A percentile compares a stretch with the other conserved stretches of the same genome.
These are phyloP conservation scores for Varanus komodoensis DNA, from an alignment of 2,113 vertebrate species.

Conservation along the genomic window DNA sequence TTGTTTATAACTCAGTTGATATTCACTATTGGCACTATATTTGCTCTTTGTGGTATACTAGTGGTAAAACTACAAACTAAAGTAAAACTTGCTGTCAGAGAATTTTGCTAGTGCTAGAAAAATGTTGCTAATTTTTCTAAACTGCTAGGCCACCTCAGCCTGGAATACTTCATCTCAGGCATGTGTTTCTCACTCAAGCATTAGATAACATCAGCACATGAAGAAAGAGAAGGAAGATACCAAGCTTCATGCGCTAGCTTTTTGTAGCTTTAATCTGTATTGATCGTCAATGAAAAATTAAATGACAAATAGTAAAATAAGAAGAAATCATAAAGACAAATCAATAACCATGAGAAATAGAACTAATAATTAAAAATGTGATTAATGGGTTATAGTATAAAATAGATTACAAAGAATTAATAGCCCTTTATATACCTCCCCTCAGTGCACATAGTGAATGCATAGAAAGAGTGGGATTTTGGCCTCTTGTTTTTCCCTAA, in stretches of 20 bases:
- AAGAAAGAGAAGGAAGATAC: not conserved
- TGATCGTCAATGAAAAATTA: not conserved
- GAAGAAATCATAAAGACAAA: not conserved
- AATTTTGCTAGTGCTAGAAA: not conserved
- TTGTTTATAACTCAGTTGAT: not conserved
- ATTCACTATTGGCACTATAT: not conserved
- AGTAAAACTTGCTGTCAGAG: not conserved
- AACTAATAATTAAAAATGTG: not conserved
- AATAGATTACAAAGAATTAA: not conserved
- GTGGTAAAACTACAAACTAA: not conserved
- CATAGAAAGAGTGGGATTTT: not conserved
- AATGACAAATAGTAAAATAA: not conserved
- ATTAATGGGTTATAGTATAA: not conserved
- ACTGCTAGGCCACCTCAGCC: not conserved
- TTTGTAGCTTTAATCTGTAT: not conserved
- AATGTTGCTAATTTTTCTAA: no score
- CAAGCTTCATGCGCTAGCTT: not conserved
- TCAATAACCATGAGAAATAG: not conserved
- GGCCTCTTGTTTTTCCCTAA: not conserved
- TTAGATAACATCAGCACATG: not conserved
- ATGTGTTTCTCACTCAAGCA: not conserved
- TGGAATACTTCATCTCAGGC: not conserved
- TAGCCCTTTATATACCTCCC: not conserved
- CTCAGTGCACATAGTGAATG: not conserved
- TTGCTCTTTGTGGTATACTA: not conserved